These are phyloP conservation scores for Leptinotarsa peninsularis DNA, from an alignment of 2,888 invertebrate genomes.

Conservation along the genomic window DNA sequence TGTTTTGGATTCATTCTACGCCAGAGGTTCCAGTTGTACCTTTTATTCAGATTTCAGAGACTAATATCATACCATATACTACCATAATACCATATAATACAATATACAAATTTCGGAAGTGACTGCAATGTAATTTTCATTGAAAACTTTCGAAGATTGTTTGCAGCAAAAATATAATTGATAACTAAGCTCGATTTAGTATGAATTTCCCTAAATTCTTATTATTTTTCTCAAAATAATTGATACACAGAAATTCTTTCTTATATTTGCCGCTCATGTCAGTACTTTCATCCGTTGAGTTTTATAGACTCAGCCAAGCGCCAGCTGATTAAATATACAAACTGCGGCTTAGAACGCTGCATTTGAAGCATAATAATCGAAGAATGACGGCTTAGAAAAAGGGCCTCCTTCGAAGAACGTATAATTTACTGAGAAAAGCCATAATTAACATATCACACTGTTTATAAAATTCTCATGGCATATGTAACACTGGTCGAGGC, in stretches of 20 bases:
- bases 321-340: slow-evolving; percentile 26
- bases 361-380: slow-evolving; percentile 24
- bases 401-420: slow-evolving; percentile 8
- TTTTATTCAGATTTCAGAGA: no score
- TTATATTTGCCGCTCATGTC: not conserved
- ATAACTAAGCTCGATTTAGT: no score
- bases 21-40: no score
- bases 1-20: no score
- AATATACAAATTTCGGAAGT: no score
- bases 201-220: no score
- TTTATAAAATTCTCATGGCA: slow-evolving; percentile 20
- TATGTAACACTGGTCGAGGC: slow-evolving; percentile 19
- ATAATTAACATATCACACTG: slow-evolving; percentile 28
- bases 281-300: not conserved
- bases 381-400: slow-evolving; percentile 27
- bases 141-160: no score
- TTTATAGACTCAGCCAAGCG: slow-evolving; percentile 19
- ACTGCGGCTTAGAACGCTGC: slow-evolving; percentile 24
- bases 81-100: no score
- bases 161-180: no score
- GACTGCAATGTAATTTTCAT: no score
- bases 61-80: no score
- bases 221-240: no score
- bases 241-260: not conserved
- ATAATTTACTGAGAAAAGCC: slow-evolving; percentile 26